Evolutionary conservation across 2,888 invertebrate species (phyloP), one percentile per base, ranked within the genome.

Genomic region (Apocheima hispidaria): DNA sequence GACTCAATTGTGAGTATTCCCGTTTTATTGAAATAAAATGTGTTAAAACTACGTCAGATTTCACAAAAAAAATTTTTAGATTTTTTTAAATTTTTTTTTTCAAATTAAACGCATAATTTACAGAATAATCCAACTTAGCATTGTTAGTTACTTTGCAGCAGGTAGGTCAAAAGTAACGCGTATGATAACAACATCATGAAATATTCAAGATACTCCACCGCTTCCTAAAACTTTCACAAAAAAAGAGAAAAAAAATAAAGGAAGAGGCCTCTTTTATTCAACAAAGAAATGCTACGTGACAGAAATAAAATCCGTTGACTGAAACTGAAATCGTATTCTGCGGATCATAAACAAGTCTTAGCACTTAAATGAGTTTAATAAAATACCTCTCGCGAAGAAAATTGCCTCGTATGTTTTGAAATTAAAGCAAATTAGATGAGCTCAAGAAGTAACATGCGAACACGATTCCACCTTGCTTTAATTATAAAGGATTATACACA

Each of bases 401-500:
- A 58, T 44, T 44, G 33, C 50, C 43, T 30, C 14, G 7, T 20
- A 36, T 49, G 21, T 35, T 35, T 20, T 36, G 21, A 50, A 38
- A 38, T 38, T 23, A 40, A 52, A 55, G 50, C 33, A 52, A 58
- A 63, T 66, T 55, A 58, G 51, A 55, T 60, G 46, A 55, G 62
- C 60, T 38, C 41, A 49, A 55, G 57, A 53, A 62, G 57, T 10
- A 54, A 14, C 10, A 43, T 26, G 59, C 49, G 49, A 54, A 48
- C 52, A 51, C 55, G 58, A 46, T 56, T 49, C 50, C 49, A 50
- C 18, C 41, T 57, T 56, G 49, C 53, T 65, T 56, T 63, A 60
- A 68, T 68, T 60, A 65, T 58, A 48, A 12, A 30, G 60, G 64
- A 63, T 65, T 60, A 67, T 28, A 0, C 9, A 46, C 18, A 46